These are phyloP conservation scores for Amphimallon solstitiale DNA, from an alignment of 2,888 invertebrate genomes.

Conservation along the genomic window DNA sequence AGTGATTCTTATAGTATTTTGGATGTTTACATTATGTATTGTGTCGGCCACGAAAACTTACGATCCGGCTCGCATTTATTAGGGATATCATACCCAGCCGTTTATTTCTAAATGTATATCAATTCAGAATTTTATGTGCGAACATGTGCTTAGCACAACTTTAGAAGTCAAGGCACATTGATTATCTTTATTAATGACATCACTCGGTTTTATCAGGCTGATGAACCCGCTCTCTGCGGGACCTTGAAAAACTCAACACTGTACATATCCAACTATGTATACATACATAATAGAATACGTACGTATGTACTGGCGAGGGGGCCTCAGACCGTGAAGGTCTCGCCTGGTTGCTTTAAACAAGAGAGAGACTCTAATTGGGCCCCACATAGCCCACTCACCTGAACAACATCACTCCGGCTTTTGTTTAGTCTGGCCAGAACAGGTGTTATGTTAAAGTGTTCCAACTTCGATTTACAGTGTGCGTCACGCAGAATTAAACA, in stretches of 20 bases:
- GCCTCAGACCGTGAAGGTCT: constrained; percentile 55
- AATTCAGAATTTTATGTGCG: not conserved
- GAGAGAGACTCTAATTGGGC: constrained; percentile 43
- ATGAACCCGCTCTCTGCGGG: constrained; percentile 39
- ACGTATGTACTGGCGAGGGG: constrained; percentile 18
- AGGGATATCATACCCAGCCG: not conserved
- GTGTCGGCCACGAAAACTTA: no score
- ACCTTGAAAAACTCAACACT: constrained; percentile 38
- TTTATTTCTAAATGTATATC: not conserved
- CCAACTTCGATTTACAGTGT: not conserved
- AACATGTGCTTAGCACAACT: constrained; percentile 1
- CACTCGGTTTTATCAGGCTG: constrained; percentile 37
- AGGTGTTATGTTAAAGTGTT: constrained; percentile 39
- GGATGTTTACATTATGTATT: no score
- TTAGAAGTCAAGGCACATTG: constrained; percentile 18
- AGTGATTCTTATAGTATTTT: no score
- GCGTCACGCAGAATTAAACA: not conserved
- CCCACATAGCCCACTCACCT: constrained; percentile 47
- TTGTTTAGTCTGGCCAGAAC: constrained; percentile 43
- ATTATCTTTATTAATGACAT: constrained; percentile 30
- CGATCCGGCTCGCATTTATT: no score
- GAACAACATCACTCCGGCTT: constrained; percentile 38
- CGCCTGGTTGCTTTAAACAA: constrained; percentile 51
- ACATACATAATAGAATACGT: no score
- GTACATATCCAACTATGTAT: constrained; percentile 21